Base-by-base conservation (phyloP, 2,797 vertebrate species). In the Chaunax sp. region DNA sequence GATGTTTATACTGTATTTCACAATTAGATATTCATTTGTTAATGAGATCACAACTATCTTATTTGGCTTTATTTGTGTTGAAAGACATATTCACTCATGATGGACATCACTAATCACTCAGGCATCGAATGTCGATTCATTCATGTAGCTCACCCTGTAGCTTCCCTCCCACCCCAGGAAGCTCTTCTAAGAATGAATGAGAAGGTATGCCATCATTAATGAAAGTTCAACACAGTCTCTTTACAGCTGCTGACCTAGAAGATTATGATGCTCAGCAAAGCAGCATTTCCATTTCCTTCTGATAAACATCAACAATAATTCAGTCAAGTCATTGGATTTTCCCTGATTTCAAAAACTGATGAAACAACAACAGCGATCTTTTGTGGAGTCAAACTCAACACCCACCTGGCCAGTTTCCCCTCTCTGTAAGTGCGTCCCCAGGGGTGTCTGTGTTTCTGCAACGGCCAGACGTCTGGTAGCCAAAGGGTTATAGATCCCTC, bases 391-490 rank as follows among this genome's bases (percentile, higher is more conserved):
- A 35, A 7, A 7, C 14, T 18, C 30, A 18, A 19, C 64, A 69
- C 82, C 73, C 89, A 98, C 98, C 98, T 97, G 91, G 97, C 97
- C 13, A 99, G 90, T 74, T 99, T 99, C 64, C 98, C 98, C 84
- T 99, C 98, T 33, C 97, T 91, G 88, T 99, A 99, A 0, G 98
- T 99, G 75, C 97, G 96, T 60, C 98, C 97, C 98, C 98, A 99
- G 0, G 98, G 98, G 83, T 99, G 97, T 33, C 97, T 91, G 90
- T 99, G 98, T 18, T 99, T 99, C 92, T 99, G 98, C 54, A 99
- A 86, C 2, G 98, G 98, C 98, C 98, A 99, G 30, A 96, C 97
- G 1, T 99, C 98, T 0, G 98, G 97, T 19, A 99, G 94, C 98
- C 98, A 99, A 13, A 99, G 94, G 0, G 97, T 99, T 59, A 99